phyloP scores from a whole-genome alignment of 2,113 vertebrate genomes.

The Tetraodon nigroviridis region DNA sequence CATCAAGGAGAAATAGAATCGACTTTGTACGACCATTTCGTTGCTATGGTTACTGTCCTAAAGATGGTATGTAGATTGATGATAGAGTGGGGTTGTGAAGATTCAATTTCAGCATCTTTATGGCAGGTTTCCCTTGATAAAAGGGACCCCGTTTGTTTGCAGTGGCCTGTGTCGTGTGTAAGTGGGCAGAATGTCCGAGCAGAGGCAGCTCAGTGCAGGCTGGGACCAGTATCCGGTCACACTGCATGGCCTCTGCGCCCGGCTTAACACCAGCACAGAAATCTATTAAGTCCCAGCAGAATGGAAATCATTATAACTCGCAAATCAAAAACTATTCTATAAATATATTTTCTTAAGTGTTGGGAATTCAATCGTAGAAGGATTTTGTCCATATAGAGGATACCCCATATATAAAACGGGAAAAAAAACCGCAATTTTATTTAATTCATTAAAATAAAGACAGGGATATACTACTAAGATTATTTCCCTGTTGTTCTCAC shows the following conservation, averaged over 20 bases:
- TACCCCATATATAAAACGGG: no score
- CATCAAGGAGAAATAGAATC: neutral
- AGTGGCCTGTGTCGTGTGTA: conserved; percentile 32
- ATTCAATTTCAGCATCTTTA: conserved; percentile 14
- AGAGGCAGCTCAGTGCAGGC: conserved; percentile 24
- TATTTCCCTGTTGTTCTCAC: conserved; percentile 7
- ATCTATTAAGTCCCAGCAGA: conserved; percentile 57
- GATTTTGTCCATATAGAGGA: no score
- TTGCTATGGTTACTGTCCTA: conserved; percentile 32
- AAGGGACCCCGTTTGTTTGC: conserved; percentile 15
- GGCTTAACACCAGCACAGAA: conserved; percentile 53
- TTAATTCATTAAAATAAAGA: no score
- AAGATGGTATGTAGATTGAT: conserved; percentile 1
- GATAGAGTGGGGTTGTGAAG: conserved; percentile 5
- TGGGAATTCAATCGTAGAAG: no score
- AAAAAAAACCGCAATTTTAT: no score
- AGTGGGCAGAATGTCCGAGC: conserved; percentile 26
- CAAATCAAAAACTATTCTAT: no score
- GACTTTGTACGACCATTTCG: conserved; percentile 17
- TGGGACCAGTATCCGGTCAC: conserved; percentile 43
- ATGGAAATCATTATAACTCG: no score
- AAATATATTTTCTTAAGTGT: no score
- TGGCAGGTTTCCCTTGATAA: conserved; percentile 5
- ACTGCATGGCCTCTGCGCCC: conserved; percentile 40
- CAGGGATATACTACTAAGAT: neutral